A percentile compares a stretch with the other conserved stretches of the same genome.
phyloP scores from a whole-genome alignment of 2,888 invertebrate species.

The Graphium colonna region DNA sequence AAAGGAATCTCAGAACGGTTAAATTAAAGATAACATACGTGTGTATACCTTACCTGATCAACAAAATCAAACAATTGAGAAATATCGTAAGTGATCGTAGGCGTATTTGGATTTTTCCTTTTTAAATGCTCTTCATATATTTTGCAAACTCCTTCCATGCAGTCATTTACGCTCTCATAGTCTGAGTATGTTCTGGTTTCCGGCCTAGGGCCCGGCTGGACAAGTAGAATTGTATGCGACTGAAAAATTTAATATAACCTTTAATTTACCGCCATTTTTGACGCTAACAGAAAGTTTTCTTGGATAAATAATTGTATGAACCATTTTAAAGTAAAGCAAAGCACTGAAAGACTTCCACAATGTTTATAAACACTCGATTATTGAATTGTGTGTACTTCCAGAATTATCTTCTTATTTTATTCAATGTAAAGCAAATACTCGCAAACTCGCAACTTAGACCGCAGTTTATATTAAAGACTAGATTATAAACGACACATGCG shows the following conservation, averaged over 20 bases:
- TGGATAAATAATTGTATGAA: constrained; percentile 32
- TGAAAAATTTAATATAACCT: constrained; percentile 72
- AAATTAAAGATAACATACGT: no score
- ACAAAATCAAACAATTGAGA: constrained; percentile 99
- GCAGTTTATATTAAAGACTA: neutral
- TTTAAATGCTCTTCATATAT: constrained; percentile 99
- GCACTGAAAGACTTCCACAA: neutral
- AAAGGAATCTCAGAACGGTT: no score
- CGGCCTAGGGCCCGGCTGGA: constrained; percentile 95
- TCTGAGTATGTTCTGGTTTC: constrained; percentile 99
- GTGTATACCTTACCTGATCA: constrained; percentile 88
- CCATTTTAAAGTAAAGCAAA: constrained; percentile 39
- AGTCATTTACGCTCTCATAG: constrained; percentile 98
- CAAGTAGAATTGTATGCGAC: constrained; percentile 98
- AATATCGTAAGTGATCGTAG: constrained; percentile 98
- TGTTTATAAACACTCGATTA: constrained; percentile 2
- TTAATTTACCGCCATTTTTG: constrained; percentile 54
- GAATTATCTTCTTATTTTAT: constrained; percentile 1
- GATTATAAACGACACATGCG: no score
- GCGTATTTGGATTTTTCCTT: constrained; percentile 95
- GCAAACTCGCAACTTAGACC: neutral
- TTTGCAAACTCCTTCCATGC: constrained; percentile 99
- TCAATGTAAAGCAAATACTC: neutral
- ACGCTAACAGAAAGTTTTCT: neutral
- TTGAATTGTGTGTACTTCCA: constrained; percentile 2